Evolutionary conservation across 1,140 invertebrate species (phyloP), one percentile per base, ranked within the genome.

Genomic region (Homarus americanus): DNA sequence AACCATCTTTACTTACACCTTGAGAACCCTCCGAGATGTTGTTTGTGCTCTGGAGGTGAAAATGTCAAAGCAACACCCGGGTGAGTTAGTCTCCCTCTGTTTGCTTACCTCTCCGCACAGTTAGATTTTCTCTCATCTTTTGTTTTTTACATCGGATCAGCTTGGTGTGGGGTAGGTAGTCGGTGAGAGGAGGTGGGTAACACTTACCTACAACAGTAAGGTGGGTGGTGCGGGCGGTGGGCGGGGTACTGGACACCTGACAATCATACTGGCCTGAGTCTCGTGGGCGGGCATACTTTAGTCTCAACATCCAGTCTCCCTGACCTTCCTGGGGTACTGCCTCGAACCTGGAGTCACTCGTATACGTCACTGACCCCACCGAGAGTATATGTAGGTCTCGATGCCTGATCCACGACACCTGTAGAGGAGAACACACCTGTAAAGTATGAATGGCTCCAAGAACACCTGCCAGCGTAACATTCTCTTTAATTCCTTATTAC

Each of bases 381-480:
- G 93, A 94, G 0, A 94, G 92, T n/a, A 94, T 93, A 73, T 94
- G 93, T 66, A 93, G 92, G 92, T 94, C 93, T 10, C 91, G 87
- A 63, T 93, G 91, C 49, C 93, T 75, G 53, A 93, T 93, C 93
- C 93, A 90, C 12, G 87, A 90, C 49, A 90, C 87, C 87, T 90
- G 79, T 1, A 34, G 36, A 40, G 24, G 28, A 10, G 10, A 12
- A 10, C 24, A 10, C 24, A 10, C 24, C 53, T n/a, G n/a, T n/a
- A n/a, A n/a, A n/a, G n/a, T n/a, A n/a, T n/a, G n/a, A n/a, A n/a
- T n/a, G n/a, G n/a, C n/a, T n/a, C n/a, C n/a, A n/a, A n/a, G n/a
- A n/a, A n/a, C n/a, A n/a, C n/a, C n/a, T n/a, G n/a, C n/a, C n/a
- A n/a, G n/a, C n/a, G n/a, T n/a, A n/a, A n/a, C n/a, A n/a, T n/a